Conservation (phyloP, 2,113 vertebrate species). For the Dromiciops gliroides region DNA sequence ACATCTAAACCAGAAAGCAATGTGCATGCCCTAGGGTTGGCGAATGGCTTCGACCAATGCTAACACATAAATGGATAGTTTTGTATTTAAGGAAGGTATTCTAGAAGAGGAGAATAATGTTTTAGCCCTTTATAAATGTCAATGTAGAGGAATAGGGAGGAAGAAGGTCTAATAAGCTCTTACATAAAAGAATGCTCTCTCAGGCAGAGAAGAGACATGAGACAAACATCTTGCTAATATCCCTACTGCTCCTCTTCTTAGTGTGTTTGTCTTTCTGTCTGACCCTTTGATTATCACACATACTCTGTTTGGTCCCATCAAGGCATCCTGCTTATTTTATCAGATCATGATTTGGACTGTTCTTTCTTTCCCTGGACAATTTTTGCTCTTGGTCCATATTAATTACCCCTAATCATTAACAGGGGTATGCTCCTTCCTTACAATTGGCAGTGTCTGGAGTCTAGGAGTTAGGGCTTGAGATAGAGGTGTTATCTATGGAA, state of each 20-base stretch:
- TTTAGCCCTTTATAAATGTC: neutral
- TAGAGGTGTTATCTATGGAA: neutral
- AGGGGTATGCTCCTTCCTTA: neutral
- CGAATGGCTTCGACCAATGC: neutral
- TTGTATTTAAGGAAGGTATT: neutral
- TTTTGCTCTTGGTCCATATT: neutral
- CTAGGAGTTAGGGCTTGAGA: neutral
- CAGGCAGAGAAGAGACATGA: neutral
- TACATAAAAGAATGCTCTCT: neutral
- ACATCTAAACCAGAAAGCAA: neutral
- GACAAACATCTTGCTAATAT: neutral
- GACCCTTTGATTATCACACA: neutral
- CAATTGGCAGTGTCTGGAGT: neutral
- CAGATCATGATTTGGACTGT: neutral
- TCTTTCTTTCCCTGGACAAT: neutral
- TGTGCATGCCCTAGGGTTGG: neutral
- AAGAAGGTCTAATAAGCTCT: neutral
- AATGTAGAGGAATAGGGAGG: neutral
- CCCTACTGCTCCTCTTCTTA: neutral
- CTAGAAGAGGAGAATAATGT: neutral
- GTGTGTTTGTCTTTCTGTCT: neutral
- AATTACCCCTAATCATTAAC: neutral
- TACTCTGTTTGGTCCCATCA: neutral
- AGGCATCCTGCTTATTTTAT: neutral
- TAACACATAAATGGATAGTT: neutral